Conservation (phyloP, 2,797 vertebrate species). For the Taenioides sp. region DNA sequence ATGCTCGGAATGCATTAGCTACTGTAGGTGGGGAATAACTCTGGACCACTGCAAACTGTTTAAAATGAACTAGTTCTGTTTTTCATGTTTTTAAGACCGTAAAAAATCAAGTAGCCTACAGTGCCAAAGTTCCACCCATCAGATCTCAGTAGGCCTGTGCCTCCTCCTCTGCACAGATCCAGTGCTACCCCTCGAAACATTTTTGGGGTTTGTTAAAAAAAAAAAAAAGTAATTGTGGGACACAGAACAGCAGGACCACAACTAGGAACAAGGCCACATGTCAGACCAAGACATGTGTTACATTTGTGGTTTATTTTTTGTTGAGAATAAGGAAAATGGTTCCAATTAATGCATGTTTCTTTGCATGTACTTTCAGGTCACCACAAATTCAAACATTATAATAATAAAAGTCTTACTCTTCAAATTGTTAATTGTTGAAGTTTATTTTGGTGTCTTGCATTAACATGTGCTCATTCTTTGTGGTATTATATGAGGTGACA, state of each 20-base stretch:
- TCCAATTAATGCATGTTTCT: neutral
- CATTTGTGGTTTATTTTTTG: conserved; percentile 27
- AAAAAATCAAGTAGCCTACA: too few relatives aligned
- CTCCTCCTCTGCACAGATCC: too few relatives aligned
- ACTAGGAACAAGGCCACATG: conserved; percentile 67
- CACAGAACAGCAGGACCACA: conserved; percentile 44
- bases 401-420: conserved; percentile 13
- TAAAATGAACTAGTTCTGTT: too few relatives aligned
- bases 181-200: too few relatives aligned
- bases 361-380: conserved; percentile 14
- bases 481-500: conserved; percentile 2
- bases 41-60: too few relatives aligned
- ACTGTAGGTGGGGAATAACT: too few relatives aligned
- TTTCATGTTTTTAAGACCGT: too few relatives aligned
- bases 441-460: conserved; percentile 8
- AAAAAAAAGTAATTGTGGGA: conserved; percentile 15
- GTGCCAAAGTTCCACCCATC: too few relatives aligned
- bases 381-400: conserved; percentile 18
- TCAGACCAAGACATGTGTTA: conserved; percentile 24
- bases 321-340: conserved; percentile 26
- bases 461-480: neutral
- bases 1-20: too few relatives aligned
- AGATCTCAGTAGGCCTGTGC: too few relatives aligned
- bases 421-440: neutral
- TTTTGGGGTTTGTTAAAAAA: too few relatives aligned